Conservation (phyloP, 2,113 vertebrate genomes). For the Amia ocellicauda region DNA sequence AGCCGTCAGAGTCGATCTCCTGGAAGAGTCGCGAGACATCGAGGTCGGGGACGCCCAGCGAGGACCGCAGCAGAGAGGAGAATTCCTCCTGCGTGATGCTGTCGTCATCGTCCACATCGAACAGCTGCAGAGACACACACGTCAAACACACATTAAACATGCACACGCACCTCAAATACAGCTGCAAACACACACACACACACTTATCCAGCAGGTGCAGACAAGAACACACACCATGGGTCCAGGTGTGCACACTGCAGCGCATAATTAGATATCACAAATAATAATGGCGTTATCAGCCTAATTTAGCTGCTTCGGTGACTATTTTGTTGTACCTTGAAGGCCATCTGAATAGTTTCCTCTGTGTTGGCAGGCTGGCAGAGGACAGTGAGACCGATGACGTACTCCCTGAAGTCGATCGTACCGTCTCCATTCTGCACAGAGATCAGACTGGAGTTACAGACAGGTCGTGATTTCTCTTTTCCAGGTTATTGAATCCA, state of each 20-base stretch:
- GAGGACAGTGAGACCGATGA: constrained; percentile 89
- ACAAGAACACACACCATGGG: too few relatives aligned
- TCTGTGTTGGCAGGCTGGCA: constrained; percentile 93
- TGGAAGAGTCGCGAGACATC: constrained; percentile 82
- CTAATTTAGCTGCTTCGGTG: too few relatives aligned
- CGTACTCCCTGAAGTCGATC: constrained; percentile 96
- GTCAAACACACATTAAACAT: constrained; percentile 42
- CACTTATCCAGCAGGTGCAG: too few relatives aligned
- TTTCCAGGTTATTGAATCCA: too few relatives aligned
- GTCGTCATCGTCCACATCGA: constrained; percentile 86
- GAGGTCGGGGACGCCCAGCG: constrained; percentile 81
- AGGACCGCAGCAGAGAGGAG: constrained; percentile 76
- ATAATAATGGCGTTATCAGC: too few relatives aligned
- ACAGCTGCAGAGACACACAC: constrained; percentile 67
- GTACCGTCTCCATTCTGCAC: constrained; percentile 86
- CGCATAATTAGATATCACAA: too few relatives aligned
- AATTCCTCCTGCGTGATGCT: constrained; percentile 83
- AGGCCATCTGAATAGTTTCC: constrained; percentile 87
- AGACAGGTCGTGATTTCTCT: too few relatives aligned
- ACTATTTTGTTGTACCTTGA: constrained; percentile 71
- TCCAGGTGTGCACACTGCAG: too few relatives aligned
- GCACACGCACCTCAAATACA: background rate
- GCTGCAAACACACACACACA: too few relatives aligned
- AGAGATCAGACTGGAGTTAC: constrained; percentile 8
- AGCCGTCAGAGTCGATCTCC: constrained; percentile 81